Evolutionary conservation across 2,888 invertebrate species (phyloP).

Genomic region (Notodonta dromedarius): DNA sequence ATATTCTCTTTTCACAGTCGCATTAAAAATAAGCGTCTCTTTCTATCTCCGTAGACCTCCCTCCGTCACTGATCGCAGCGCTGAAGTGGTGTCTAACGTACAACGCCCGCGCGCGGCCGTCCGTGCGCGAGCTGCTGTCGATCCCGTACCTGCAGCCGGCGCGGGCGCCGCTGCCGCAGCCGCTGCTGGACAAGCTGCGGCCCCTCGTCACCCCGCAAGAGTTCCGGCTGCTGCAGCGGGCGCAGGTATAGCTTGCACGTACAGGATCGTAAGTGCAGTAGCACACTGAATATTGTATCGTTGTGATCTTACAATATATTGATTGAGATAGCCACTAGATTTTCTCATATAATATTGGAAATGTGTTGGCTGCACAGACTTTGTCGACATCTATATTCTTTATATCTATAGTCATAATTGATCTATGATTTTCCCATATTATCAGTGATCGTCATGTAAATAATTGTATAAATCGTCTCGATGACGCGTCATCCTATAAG

Average conservation of each 20-base stretch:
- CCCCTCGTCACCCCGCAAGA: constrained; percentile 57
- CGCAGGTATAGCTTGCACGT: constrained; percentile 39
- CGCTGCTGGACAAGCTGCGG: constrained; percentile 56
- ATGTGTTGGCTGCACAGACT: background rate
- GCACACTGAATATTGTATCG: background rate
- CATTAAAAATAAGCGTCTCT: background rate
- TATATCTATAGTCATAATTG: background rate
- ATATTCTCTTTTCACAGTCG: too few species aligned
- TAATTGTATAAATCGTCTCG: background rate
- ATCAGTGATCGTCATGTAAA: background rate
- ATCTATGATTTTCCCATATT: too few species aligned
- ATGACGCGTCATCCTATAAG: background rate
- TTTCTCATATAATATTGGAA: too few species aligned
- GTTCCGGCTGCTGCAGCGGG: constrained; percentile 56
- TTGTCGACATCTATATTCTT: background rate
- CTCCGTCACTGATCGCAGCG: constrained; percentile 85
- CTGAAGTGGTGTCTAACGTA: constrained; percentile 89
- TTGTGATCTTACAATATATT: background rate
- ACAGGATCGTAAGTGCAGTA: too few species aligned
- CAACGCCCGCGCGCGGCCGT: constrained; percentile 89
- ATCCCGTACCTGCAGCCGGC: constrained; percentile 62
- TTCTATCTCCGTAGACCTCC: constrained; percentile 71
- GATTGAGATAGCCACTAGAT: background rate
- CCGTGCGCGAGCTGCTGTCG: constrained; percentile 88
- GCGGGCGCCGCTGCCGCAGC: constrained; percentile 43